Conservation (phyloP, 1,140 invertebrate species). For the Drosophila ananassae region DNA sequence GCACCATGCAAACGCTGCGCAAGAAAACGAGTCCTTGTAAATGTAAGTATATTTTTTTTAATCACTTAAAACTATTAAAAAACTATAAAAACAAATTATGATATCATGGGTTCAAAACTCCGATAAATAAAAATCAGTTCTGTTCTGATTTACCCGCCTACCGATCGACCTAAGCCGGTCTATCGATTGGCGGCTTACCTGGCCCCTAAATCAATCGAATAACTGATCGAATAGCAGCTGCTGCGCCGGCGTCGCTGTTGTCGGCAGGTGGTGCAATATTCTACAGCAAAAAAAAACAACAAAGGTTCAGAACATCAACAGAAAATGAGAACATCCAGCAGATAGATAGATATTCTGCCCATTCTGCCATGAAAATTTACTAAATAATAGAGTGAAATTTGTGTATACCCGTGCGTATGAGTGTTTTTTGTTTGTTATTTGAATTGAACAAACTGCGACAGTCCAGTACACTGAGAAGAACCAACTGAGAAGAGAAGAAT, state of each 20-base stretch:
- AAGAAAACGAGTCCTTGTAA: constrained; percentile 95
- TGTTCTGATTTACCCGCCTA: background rate
- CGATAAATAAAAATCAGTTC: background rate
- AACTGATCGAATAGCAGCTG: constrained; percentile 48
- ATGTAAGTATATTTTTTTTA: constrained; percentile 88
- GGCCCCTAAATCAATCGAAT: constrained; percentile 23
- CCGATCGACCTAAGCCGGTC: background rate
- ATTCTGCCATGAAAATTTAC: constrained; percentile 43
- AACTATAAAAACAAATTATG: background rate
- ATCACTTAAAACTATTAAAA: background rate
- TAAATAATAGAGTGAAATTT: constrained; percentile 72
- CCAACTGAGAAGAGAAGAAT: background rate
- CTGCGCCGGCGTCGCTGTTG: constrained; percentile 68
- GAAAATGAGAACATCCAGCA: background rate
- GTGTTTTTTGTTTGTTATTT: constrained; percentile 50
- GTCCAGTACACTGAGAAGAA: constrained; percentile 14
- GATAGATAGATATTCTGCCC: background rate
- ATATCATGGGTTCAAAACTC: background rate
- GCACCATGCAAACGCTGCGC: constrained; percentile 92
- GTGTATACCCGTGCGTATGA: constrained; percentile 29
- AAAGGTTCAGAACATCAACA: background rate
- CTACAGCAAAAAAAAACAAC: constrained; percentile 15
- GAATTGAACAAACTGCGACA: constrained; percentile 59
- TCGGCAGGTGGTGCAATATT: constrained; percentile 72
- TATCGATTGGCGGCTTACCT: constrained; percentile 27